Conservation (phyloP, 2,113 vertebrate genomes). For the Cairina moschata region DNA sequence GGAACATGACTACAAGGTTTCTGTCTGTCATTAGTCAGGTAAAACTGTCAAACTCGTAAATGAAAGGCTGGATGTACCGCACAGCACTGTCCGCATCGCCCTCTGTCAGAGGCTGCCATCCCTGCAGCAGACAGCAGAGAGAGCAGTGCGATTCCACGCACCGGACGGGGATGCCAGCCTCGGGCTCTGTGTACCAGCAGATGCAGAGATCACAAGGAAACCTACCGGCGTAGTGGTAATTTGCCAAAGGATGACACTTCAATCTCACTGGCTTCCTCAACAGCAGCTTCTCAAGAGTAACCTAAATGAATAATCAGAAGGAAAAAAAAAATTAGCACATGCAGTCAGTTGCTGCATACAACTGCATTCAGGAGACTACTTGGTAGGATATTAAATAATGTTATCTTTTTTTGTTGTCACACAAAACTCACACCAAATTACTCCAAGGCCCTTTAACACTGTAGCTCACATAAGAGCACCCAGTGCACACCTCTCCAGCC, state of each 20-base stretch:
- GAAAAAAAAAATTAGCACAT: slow-evolving; percentile 12
- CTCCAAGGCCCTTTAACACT: neutral
- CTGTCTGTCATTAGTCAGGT: neutral
- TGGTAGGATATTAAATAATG: neutral
- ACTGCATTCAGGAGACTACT: neutral
- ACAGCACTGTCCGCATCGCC: neutral
- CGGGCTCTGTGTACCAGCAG: neutral
- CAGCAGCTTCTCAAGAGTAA: slow-evolving; percentile 86
- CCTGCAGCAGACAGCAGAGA: slow-evolving; percentile 27
- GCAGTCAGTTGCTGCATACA: neutral
- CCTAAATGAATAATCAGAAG: slow-evolving; percentile 66
- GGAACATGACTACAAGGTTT: neutral
- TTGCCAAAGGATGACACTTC: slow-evolving; percentile 81
- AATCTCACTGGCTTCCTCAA: slow-evolving; percentile 78
- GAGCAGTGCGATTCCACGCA: neutral
- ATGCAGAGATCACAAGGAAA: neutral
- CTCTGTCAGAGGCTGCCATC: neutral
- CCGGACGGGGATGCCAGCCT: neutral
- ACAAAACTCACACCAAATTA: neutral
- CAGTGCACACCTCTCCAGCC: neutral
- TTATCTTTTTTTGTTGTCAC: neutral
- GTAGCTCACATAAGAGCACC: neutral
- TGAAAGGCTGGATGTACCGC: neutral
- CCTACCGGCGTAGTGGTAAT: slow-evolving; percentile 90
- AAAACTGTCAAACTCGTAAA: neutral